Evolutionary conservation across 2,888 invertebrate species (phyloP).

Genomic region (Tetheella fluctuosa): DNA sequence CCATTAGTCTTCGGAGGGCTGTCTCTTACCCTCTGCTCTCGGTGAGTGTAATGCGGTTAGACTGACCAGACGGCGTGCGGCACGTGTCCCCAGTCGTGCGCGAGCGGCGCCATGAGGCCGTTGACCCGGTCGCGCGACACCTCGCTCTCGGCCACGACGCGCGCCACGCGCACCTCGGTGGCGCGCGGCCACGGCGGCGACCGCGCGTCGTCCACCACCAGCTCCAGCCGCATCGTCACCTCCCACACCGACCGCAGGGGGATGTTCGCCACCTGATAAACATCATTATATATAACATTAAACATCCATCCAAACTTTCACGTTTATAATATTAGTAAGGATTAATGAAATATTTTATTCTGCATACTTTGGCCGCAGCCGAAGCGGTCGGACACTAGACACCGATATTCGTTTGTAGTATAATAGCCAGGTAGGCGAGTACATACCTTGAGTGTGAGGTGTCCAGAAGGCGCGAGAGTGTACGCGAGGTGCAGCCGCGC

Average conservation of each 20-base stretch:
- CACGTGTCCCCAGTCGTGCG: conserved; percentile 70
- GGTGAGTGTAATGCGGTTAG: no score
- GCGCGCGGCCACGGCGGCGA: conserved; percentile 60
- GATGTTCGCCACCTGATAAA: conserved; percentile 72
- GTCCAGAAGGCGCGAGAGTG: conserved; percentile 43
- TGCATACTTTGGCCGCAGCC: no score
- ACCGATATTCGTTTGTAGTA: no score
- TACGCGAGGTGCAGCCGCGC: conserved; percentile 62
- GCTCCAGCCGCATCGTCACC: conserved; percentile 55
- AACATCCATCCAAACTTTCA: no score
- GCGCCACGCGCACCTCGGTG: conserved; percentile 37
- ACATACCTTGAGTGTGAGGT: conserved; percentile 59
- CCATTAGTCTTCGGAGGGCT: no score
- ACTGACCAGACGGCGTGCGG: conserved; percentile 64
- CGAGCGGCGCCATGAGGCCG: conserved; percentile 31
- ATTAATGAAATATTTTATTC: no score
- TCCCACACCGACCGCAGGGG: conserved; percentile 71
- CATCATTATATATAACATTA: no score
- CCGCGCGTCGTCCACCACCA: conserved; percentile 43
- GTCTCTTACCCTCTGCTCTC: no score
- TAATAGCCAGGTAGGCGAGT: no score
- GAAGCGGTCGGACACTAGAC: no score
- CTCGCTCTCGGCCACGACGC: conserved; percentile 42
- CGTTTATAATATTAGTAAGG: no score
- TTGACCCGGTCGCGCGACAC: conserved; percentile 32